These are phyloP conservation scores for Drosophila littoralis DNA, from an alignment of 1,140 invertebrate genomes.

Conservation along the genomic window DNA sequence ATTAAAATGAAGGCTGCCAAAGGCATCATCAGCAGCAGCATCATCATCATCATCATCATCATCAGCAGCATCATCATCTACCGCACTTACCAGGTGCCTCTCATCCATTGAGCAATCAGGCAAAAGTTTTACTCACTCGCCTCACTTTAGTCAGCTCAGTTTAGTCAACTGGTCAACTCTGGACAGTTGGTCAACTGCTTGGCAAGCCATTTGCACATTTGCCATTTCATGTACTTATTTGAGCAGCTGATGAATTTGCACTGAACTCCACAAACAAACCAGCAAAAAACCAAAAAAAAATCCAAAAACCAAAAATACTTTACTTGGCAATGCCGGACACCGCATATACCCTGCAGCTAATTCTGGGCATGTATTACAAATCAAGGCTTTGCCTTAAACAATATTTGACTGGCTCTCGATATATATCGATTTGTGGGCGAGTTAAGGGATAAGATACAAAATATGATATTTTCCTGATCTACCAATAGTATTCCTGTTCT, in stretches of 20 bases:
- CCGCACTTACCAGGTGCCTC: slow-evolving; percentile 10
- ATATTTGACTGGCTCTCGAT: too few relatives aligned
- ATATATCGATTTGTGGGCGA: too few relatives aligned
- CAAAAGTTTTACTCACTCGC: slow-evolving; percentile 19
- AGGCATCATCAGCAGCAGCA: not conserved
- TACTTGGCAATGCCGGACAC: not conserved
- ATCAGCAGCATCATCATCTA: not conserved
- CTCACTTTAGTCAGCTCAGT: not conserved
- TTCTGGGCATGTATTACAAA: too few relatives aligned
- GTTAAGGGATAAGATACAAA: too few relatives aligned
- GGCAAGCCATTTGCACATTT: slow-evolving; percentile 38
- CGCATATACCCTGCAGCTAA: not conserved
- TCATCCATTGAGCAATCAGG: slow-evolving; percentile 33
- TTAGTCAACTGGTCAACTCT: slow-evolving; percentile 13
- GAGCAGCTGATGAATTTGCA: slow-evolving; percentile 53
- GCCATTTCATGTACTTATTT: slow-evolving; percentile 41
- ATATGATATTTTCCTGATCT: too few relatives aligned
- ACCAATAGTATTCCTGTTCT: too few relatives aligned
- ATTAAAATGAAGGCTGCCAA: slow-evolving; percentile 51
- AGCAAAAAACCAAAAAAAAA: not conserved
- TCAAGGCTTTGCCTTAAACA: too few relatives aligned
- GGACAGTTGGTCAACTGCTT: slow-evolving; percentile 19
- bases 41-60: not conserved
- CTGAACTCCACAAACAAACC: slow-evolving; percentile 20
- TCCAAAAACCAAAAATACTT: slow-evolving; percentile 6